Evolutionary conservation across 2,113 vertebrate genomes (phyloP), one percentile per base, ranked within the genome.

Genomic region (Cygnus buccinator): DNA sequence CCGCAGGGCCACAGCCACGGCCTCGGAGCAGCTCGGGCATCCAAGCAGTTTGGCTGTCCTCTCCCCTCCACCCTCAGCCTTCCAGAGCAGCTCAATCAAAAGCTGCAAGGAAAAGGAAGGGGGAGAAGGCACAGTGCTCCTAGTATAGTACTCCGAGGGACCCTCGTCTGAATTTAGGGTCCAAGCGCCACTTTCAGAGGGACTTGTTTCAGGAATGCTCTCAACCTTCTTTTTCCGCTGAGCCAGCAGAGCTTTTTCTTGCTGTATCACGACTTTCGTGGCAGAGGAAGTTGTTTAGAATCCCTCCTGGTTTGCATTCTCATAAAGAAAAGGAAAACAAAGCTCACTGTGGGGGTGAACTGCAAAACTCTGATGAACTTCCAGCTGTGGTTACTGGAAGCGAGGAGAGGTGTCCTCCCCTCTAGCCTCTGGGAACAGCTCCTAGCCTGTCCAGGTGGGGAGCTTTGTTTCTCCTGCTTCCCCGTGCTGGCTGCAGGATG

Each of bases 31-130:
- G 13, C 41, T 46, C 6, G 4, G 41, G 57, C 43, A 79, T 70
- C 59, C 21, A 11, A 46, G 55, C 2, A 2, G 19, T 77, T 70
- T 83, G 17, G 41, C 48, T 85, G 54, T 91, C 58, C n/a, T 61
- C 61, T 89, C n/a, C 11, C 22, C 35, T 87, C 46, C 25, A 48
- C 31, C 70, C 78, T 55, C 35, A 81, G 33, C 26, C 68, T 93
- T 78, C 43, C 66, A 25, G 16, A 84, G 21, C 82, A 87, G 81
- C 61, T 81, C 93, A 87, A 87, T 41, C 76, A 93, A 92, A 59
- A 94, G 58, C 80, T 70, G 59, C 41, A 18, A 52, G 79, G 84
- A 84, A 95, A 84, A 76, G 0, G 2, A 92, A 79, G 19, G 4
- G 10, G 9, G 28, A 84, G 31, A 90, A 90, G 54, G 61, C 39